Percentiles rank a stretch among this genome's conserved stretches.
Conservation (phyloP, 2,113 vertebrate genomes). For the Crotalus helleri region DNA sequence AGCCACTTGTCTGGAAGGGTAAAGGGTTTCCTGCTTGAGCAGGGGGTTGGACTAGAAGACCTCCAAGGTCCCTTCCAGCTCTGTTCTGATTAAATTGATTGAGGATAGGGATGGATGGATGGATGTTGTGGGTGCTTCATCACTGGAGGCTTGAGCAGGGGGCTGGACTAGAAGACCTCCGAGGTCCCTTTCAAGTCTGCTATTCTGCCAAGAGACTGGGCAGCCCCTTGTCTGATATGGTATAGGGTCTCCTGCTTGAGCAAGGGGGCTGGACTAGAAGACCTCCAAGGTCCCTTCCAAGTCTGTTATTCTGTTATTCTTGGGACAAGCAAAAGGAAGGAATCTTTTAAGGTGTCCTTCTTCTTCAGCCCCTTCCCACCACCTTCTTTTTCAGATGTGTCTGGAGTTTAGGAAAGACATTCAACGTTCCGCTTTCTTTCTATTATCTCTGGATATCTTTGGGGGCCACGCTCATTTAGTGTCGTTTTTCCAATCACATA, state of each 20-base stretch:
- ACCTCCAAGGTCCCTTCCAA: background rate
- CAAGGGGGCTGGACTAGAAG: background rate
- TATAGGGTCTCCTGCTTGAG: background rate
- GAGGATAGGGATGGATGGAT: too few relatives aligned
- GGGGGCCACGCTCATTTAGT: conserved; percentile 45
- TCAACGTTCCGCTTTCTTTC: conserved; percentile 45
- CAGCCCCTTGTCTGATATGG: background rate
- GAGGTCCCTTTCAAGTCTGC: background rate
- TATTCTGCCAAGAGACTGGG: background rate
- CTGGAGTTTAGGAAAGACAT: background rate
- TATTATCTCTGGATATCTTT: conserved; percentile 46
- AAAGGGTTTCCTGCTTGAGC: background rate
- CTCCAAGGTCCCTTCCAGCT: too few relatives aligned
- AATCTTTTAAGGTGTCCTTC: too few relatives aligned
- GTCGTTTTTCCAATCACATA: conserved; percentile 49
- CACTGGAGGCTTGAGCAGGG: too few relatives aligned
- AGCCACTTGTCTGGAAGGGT: background rate
- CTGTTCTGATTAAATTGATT: too few relatives aligned
- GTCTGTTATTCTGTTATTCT: too few relatives aligned
- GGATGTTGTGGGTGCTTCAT: too few relatives aligned
- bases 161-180: too few relatives aligned
- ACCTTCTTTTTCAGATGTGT: background rate
- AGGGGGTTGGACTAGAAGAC: background rate
- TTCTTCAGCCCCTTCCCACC: too few relatives aligned
- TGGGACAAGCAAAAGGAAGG: too few relatives aligned